Percentiles rank a stretch among this genome's conserved stretches.
Evolutionary conservation across 1,140 invertebrate genomes (phyloP).

Genomic region (Drosophila micromelanica): DNA sequence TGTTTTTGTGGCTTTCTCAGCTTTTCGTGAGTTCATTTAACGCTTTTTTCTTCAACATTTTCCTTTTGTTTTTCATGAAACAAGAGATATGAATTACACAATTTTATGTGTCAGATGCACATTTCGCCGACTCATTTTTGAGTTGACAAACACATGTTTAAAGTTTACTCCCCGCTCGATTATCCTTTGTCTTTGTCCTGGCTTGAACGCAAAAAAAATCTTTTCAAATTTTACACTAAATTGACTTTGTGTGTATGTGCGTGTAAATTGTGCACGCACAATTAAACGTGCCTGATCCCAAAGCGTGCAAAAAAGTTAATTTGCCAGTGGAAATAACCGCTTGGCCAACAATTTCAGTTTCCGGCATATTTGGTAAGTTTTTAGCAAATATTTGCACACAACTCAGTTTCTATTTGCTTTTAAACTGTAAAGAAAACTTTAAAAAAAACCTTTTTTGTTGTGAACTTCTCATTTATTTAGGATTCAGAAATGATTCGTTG

Average conservation of each 20-base stretch:
- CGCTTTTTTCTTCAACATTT: constrained; percentile 13
- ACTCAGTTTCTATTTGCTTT: constrained; percentile 24
- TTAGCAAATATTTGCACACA: constrained; percentile 52
- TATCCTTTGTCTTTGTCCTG: constrained; percentile 32
- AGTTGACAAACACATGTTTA: constrained; percentile 53
- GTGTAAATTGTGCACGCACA: constrained; percentile 69
- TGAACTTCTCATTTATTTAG: constrained; percentile 18
- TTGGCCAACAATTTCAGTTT: constrained; percentile 21
- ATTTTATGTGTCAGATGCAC: constrained; percentile 61
- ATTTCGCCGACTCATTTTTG: constrained; percentile 48
- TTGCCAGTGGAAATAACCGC: constrained; percentile 35
- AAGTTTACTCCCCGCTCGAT: constrained; percentile 12
- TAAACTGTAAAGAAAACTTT: constrained; percentile 3
- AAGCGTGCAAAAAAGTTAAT: constrained; percentile 32
- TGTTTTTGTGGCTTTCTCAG: constrained; percentile 26
- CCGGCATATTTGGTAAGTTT: constrained; percentile 15
- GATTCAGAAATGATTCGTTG: background rate
- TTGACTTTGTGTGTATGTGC: constrained; percentile 63
- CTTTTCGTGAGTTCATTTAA: constrained; percentile 13
- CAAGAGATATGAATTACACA: constrained; percentile 41
- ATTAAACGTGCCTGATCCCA: constrained; percentile 57
- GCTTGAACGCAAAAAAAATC: constrained; percentile 20
- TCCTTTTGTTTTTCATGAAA: constrained; percentile 13
- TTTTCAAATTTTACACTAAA: constrained; percentile 78
- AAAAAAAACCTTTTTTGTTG: background rate